Conservation (phyloP, 1,140 invertebrate species). For the Drosophila equinoxialis region DNA sequence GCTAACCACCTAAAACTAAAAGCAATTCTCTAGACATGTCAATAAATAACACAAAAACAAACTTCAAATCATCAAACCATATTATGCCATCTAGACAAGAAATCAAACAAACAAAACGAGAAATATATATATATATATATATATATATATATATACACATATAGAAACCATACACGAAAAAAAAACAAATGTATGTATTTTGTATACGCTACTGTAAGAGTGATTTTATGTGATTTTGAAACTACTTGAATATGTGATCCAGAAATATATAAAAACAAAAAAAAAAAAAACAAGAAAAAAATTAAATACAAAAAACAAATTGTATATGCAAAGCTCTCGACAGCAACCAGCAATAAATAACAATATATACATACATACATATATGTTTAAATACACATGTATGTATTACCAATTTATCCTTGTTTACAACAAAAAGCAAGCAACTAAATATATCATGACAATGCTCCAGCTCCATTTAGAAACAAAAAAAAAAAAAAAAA, state of each 20-base stretch:
- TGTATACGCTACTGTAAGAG: constrained; percentile 82
- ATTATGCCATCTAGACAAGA: constrained; percentile 57
- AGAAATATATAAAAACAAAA: constrained; percentile 60
- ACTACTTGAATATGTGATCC: constrained; percentile 81
- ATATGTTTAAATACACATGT: neutral
- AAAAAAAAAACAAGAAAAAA: constrained; percentile 18
- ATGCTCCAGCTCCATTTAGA: constrained; percentile 75
- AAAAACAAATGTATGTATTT: constrained; percentile 67
- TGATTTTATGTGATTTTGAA: constrained; percentile 82
- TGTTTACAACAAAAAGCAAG: constrained; percentile 55
- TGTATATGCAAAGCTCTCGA: constrained; percentile 54
- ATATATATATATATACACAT: constrained; percentile 44
- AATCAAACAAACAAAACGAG: constrained; percentile 29
- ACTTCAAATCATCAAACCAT: constrained; percentile 48
- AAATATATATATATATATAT: constrained; percentile 48
- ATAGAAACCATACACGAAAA: constrained; percentile 8
- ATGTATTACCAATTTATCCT: constrained; percentile 50
- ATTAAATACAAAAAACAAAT: constrained; percentile 33
- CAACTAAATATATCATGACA: constrained; percentile 18
- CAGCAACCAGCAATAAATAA: constrained; percentile 55
- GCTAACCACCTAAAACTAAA: constrained; percentile 32
- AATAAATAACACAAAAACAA: constrained; percentile 48
- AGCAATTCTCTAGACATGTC: constrained; percentile 10
- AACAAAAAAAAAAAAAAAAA: constrained; percentile 42
- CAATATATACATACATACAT: neutral